A percentile compares a stretch with the other conserved stretches of the same genome.
Evolutionary conservation across 1,140 invertebrate species (phyloP).

Genomic region (Cherax destructor): DNA sequence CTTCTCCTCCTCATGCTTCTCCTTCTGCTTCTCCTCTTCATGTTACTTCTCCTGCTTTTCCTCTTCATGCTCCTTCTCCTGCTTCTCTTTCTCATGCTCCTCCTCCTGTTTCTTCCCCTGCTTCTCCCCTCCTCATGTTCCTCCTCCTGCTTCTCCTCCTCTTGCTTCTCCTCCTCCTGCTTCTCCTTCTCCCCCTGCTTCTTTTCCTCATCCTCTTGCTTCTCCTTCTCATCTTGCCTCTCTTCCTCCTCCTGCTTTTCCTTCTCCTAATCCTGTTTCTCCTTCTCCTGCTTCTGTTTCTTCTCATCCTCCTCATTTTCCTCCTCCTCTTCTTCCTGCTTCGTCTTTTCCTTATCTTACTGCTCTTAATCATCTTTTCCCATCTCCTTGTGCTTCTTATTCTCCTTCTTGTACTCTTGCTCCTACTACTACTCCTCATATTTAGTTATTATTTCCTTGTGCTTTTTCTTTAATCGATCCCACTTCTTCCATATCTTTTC

Average conservation of each 20-base stretch:
- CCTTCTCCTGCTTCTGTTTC: background rate
- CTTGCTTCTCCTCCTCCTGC: too few species aligned
- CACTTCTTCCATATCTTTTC: background rate
- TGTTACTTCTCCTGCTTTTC: background rate
- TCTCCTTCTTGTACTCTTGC: background rate
- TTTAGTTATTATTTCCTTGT: background rate
- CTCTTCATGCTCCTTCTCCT: background rate
- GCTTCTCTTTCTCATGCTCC: background rate
- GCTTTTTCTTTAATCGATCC: background rate
- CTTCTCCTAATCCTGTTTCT: too few species aligned
- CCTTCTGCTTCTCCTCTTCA: background rate
- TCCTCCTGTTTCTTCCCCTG: conserved; percentile 7
- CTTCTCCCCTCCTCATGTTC: background rate
- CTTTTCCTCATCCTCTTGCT: background rate
- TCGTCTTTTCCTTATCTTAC: background rate
- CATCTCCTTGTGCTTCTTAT: background rate
- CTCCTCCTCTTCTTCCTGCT: background rate
- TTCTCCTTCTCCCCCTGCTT: background rate
- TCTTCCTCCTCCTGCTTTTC: too few species aligned
- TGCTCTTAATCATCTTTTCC: background rate
- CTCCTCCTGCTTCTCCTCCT: background rate
- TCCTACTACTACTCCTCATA: background rate
- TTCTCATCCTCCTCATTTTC: background rate
- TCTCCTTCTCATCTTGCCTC: too few species aligned
- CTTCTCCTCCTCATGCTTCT: background rate